phyloP scores from a whole-genome alignment of 2,113 vertebrate genomes.

The Charina bottae region DNA sequence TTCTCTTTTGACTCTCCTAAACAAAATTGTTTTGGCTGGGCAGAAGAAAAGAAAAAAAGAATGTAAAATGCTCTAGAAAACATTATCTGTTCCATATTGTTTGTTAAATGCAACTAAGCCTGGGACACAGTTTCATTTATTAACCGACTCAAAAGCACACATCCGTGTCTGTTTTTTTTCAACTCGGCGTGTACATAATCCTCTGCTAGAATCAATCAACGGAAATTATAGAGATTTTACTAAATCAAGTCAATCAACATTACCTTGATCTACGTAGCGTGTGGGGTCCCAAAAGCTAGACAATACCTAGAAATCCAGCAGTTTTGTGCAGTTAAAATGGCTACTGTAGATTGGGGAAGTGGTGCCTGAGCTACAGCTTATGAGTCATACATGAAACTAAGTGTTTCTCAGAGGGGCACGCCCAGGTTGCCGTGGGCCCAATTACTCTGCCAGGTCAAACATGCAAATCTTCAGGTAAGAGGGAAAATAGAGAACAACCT shows the following conservation, averaged over 20 bases:
- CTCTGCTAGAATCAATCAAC: conserved; percentile 12
- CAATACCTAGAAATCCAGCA: conserved; percentile 64
- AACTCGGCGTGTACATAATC: conserved; percentile 55
- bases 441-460: conserved; percentile 75
- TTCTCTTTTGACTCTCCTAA: background rate
- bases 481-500: conserved; percentile 8
- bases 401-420: conserved; percentile 75
- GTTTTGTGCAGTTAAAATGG: conserved; percentile 78
- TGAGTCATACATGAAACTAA: conserved; percentile 80
- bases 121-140: conserved; percentile 60
- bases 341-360: conserved; percentile 79
- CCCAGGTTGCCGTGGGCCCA: conserved; percentile 75
- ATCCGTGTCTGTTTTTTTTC: conserved; percentile 43
- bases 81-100: conserved; percentile 47
- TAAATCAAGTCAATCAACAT: conserved; percentile 49
- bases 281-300: conserved; percentile 56
- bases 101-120: conserved; percentile 49
- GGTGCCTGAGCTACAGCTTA: conserved; percentile 75
- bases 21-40: background rate
- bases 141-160: conserved; percentile 59
- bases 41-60: too few relatives aligned
- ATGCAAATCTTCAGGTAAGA: conserved; percentile 74
- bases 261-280: conserved; percentile 62
- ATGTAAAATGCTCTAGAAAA: background rate
- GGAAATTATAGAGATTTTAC: conserved; percentile 38